These are phyloP conservation scores for Microctenopoma steveboyesi DNA, from an alignment of 2,797 vertebrate genomes.

Conservation along the genomic window DNA sequence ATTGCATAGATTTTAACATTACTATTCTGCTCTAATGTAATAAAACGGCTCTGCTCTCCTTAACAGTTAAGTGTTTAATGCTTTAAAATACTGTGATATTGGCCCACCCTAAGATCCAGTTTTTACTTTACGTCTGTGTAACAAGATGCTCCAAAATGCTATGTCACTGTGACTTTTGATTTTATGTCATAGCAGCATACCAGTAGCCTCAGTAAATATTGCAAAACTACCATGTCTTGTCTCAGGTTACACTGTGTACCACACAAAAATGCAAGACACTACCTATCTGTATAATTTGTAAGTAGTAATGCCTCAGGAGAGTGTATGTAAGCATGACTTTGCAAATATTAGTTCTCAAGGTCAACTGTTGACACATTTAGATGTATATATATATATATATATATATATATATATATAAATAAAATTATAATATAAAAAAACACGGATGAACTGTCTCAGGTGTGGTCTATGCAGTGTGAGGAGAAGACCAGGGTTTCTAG, in stretches of 20 bases:
- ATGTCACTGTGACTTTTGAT: conserved; percentile 17
- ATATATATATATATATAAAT: too few relatives aligned
- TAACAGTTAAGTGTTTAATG: not conserved
- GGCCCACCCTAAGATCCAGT: not conserved
- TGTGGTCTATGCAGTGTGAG: too few relatives aligned
- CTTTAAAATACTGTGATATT: not conserved
- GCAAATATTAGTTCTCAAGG: not conserved
- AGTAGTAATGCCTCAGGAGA: not conserved
- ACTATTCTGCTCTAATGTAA: conserved; percentile 7
- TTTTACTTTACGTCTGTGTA: not conserved
- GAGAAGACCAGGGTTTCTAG: too few relatives aligned
- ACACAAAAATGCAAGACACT: not conserved
- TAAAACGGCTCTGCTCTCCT: not conserved
- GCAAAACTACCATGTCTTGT: not conserved
- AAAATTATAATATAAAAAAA: too few relatives aligned
- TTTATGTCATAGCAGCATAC: not conserved
- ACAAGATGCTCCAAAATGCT: not conserved
- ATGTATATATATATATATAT: too few relatives aligned
- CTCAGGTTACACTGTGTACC: not conserved
- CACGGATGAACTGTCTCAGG: too few relatives aligned
- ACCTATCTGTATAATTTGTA: not conserved
- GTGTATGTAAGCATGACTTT: not conserved
- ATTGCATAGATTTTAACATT: not conserved
- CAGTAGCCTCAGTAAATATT: not conserved
- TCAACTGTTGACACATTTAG: not conserved